Base-by-base conservation (phyloP, 2,797 vertebrate species). In the Cygnus olor region DNA sequence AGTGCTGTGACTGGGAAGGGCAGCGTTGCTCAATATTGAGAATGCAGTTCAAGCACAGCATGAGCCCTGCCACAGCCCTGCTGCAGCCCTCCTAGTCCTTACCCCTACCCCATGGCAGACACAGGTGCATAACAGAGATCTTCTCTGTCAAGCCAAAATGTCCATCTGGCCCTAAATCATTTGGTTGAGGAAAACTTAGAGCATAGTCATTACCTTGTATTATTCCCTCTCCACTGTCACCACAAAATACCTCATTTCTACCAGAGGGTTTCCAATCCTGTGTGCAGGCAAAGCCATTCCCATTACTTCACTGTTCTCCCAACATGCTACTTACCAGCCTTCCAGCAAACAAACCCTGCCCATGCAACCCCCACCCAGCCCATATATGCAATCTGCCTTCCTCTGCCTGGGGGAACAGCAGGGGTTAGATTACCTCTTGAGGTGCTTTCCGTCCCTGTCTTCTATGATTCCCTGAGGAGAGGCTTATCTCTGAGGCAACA, bases 401-500 rank as follows among this genome's bases (percentile, higher is more conserved):
- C 40, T 79, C 36, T 88, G 90, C 93, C 86, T 64, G 21, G 17
- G n/a, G 77, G 58, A 94, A 54, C 18, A 92, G 60, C 38, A 32
- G 16, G 51, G 66, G 24, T 60, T 80, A 88, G 72, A 74, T 90
- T 93, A 87, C 69, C 90, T 94, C 45, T 85, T 47, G 74, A 87
- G 78, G 88, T 93, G 68, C 68, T 95, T 93, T 96, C 71, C 71
- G 73, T 14, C 45, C 78, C 69, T 89, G 44, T 94, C 94, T 89
- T 92, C 56, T 82, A 10, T 84, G 73, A 90, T 91, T 96, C 92
- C 96, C 88, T 78, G 51, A 42, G 84, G 88, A 93, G 61, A 89
- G 17, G 38, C 54, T 94, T 95, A 94, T 95, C 90, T 78, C 86
- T 94, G 80, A 94, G 76, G 58, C 22, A 95, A 79, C 65, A 87